phyloP scores from a whole-genome alignment of 2,888 invertebrate species.

The Hirtodrosophila trivittata region DNA sequence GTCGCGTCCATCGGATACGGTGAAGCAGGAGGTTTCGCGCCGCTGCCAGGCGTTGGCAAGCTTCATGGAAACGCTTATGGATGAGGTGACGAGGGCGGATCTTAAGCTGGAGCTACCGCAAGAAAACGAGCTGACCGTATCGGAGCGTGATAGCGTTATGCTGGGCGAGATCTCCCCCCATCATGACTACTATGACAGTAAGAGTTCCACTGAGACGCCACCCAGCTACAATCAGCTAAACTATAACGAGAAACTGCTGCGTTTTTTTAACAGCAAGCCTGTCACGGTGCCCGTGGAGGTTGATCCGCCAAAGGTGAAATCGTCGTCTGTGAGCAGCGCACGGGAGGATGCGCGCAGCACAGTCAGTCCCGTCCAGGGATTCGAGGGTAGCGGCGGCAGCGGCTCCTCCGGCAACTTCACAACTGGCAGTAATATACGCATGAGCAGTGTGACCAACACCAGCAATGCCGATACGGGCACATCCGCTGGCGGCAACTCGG shows the following conservation, averaged over 20 bases:
- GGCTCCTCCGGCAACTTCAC: constrained; percentile 87
- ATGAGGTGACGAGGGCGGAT: constrained; percentile 87
- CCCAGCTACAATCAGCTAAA: constrained; percentile 94
- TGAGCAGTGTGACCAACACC: constrained; percentile 85
- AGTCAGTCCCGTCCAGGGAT: constrained; percentile 80
- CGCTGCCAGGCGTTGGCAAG: constrained; percentile 89
- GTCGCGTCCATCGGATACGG: constrained; percentile 85
- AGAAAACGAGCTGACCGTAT: constrained; percentile 85
- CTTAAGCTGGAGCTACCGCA: constrained; percentile 86
- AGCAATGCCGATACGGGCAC: constrained; percentile 84
- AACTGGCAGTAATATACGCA: constrained; percentile 86
- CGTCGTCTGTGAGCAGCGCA: constrained; percentile 82
- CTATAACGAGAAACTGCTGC: constrained; percentile 91
- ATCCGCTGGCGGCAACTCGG: constrained; percentile 42
- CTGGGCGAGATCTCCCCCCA: constrained; percentile 93
- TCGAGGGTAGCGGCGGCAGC: constrained; percentile 86
- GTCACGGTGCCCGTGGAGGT: constrained; percentile 85
- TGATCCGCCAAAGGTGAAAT: constrained; percentile 84
- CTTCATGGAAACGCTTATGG: constrained; percentile 90
- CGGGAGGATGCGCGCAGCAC: constrained; percentile 65
- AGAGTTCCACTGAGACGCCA: constrained; percentile 91
- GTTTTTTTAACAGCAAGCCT: constrained; percentile 88
- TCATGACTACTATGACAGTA: constrained; percentile 91
- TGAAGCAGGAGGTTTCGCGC: constrained; percentile 88
- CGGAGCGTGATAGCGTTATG: constrained; percentile 92